Percentiles rank a stretch among this genome's conserved stretches.
Conservation (phyloP, 2,888 invertebrate genomes). For the Xanthorhoe spadicearia region DNA sequence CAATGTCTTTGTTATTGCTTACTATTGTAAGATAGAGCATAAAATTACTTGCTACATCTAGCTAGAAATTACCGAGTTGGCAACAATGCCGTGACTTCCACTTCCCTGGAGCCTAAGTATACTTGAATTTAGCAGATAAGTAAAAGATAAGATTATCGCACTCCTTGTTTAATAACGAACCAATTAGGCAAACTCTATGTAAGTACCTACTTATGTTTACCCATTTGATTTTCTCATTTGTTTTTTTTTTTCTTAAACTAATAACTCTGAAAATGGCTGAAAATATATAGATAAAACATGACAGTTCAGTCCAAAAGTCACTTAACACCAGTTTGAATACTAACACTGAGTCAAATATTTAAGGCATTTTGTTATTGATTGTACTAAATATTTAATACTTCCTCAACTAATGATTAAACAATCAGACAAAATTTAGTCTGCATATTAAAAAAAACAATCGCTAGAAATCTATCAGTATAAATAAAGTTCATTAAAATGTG, state of each 20-base stretch:
- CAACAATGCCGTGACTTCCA: constrained; percentile 37
- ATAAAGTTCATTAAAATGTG: constrained; percentile 22
- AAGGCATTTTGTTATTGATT: no score
- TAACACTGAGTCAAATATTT: not conserved
- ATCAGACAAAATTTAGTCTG: not conserved
- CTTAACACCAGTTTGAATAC: not conserved
- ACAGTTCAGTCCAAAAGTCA: no score
- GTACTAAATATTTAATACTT: not conserved
- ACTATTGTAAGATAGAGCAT: no score
- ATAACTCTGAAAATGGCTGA: no score
- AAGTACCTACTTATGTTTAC: no score
- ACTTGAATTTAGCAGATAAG: constrained; percentile 56
- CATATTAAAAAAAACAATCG: not conserved
- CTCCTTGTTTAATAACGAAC: constrained; percentile 70
- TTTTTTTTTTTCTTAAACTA: no score
- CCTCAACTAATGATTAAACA: not conserved
- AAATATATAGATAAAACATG: no score
- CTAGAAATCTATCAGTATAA: constrained; percentile 10
- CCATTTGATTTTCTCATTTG: no score
- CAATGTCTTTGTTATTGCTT: no score
- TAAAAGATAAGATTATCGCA: constrained; percentile 50
- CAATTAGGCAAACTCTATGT: constrained; percentile 34
- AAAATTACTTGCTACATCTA: constrained; percentile 5
- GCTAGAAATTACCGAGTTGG: constrained; percentile 13
- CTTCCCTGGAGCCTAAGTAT: constrained; percentile 56